Conservation (phyloP, 2,113 vertebrate genomes). For the Butorides virescens region DNA sequence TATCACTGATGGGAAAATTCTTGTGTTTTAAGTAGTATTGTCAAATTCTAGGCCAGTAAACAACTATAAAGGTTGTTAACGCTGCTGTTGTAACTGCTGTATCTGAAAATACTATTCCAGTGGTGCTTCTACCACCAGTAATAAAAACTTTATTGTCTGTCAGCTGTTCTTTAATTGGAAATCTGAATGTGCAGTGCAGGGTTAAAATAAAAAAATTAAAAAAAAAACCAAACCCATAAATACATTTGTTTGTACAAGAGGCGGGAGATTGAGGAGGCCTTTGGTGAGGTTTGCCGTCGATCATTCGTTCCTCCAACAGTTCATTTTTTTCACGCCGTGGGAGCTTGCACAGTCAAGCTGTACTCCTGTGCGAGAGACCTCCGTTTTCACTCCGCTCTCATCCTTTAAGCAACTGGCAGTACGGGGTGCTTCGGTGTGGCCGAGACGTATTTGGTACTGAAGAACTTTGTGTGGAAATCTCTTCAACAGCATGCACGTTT, state of each 20-base stretch:
- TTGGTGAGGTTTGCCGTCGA: neutral
- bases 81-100: accelerated
- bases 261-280: neutral
- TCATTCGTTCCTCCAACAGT: neutral
- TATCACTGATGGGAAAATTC: neutral
- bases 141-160: neutral
- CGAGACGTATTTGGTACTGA: neutral
- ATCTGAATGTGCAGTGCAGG: neutral
- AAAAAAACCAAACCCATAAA: too few relatives aligned
- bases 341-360: neutral
- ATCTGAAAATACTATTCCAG: neutral
- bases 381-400: neutral
- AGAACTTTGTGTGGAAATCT: neutral
- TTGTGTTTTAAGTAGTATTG: neutral
- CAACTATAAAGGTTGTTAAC: neutral
- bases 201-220: neutral
- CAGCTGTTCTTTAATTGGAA: neutral
- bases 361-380: neutral
- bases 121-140: neutral
- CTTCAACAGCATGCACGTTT: neutral
- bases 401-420: neutral
- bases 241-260: neutral
- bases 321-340: neutral
- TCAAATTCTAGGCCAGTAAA: neutral
- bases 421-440: neutral